phyloP scores from a whole-genome alignment of 2,113 vertebrate species.

The Galeopterus variegatus region DNA sequence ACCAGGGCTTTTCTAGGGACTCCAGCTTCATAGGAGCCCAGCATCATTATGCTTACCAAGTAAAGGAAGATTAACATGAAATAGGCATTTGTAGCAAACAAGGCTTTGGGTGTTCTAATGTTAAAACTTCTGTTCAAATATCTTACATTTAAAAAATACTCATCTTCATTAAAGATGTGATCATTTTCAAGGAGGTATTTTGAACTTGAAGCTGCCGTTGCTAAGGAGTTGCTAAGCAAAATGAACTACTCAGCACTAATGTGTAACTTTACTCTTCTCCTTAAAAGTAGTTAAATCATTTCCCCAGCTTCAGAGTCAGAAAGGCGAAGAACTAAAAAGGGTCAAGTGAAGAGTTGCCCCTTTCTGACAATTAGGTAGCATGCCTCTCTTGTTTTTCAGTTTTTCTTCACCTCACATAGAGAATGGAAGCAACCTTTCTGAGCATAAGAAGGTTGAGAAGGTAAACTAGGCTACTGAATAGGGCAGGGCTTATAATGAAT shows the following conservation, averaged over 20 bases:
- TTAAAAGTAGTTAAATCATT: constrained; percentile 80
- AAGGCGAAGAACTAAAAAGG: constrained; percentile 49
- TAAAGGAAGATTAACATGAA: constrained; percentile 38
- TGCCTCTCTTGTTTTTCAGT: constrained; percentile 56
- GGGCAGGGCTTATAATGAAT: neutral
- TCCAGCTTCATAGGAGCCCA: constrained; percentile 20
- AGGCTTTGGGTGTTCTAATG: constrained; percentile 56
- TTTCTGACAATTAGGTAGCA: constrained; percentile 48
- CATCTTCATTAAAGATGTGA: constrained; percentile 79
- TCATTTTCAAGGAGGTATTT: constrained; percentile 79
- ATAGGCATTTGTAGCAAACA: constrained; percentile 54
- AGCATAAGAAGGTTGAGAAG: neutral
- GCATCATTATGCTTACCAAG: constrained; percentile 1
- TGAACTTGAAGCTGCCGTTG: constrained; percentile 80
- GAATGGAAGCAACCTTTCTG: constrained; percentile 40
- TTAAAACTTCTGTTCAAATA: constrained; percentile 73
- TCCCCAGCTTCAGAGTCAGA: constrained; percentile 61
- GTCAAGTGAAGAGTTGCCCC: constrained; percentile 66
- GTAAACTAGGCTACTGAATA: constrained; percentile 25
- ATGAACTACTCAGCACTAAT: constrained; percentile 81
- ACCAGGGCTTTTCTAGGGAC: constrained; percentile 42
- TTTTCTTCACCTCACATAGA: constrained; percentile 50
- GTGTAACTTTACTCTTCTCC: constrained; percentile 78
- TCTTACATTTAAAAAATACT: constrained; percentile 73
- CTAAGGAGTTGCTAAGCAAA: constrained; percentile 83